phyloP scores from a whole-genome alignment of 2,888 invertebrate genomes.

The Esperia sulphurella region DNA sequence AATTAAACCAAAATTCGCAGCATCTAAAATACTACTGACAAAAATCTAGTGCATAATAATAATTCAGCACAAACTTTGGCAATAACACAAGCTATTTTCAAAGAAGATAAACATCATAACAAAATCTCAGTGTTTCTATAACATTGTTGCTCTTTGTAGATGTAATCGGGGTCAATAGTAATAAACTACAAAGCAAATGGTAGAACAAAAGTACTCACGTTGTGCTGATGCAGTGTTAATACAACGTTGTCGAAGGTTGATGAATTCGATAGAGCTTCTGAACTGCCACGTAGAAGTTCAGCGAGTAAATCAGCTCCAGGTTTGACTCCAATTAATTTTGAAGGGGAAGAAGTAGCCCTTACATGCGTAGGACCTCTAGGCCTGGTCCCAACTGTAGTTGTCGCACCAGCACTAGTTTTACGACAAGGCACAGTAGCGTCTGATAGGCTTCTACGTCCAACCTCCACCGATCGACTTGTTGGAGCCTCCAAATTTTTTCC shows the following conservation, averaged over 20 bases:
- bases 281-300: conserved; percentile 87
- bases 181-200: conserved; percentile 6
- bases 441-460: conserved; percentile 67
- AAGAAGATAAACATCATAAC: conserved; percentile 60
- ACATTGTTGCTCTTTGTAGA: conserved; percentile 49
- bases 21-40: conserved; percentile 30
- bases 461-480: conserved; percentile 76
- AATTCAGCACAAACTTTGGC: conserved; percentile 51
- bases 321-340: conserved; percentile 83
- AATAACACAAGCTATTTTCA: conserved; percentile 61
- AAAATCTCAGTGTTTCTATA: conserved; percentile 40
- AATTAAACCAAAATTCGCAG: conserved; percentile 28
- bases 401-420: conserved; percentile 81
- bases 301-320: conserved; percentile 83
- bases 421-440: conserved; percentile 77
- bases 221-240: conserved; percentile 70
- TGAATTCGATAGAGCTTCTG: conserved; percentile 85
- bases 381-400: conserved; percentile 49
- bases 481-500: conserved; percentile 67
- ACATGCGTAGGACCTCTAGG: conserved; percentile 82
- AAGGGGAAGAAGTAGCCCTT: conserved; percentile 88
- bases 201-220: conserved; percentile 53
- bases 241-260: conserved; percentile 74
- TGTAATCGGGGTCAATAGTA: conserved; percentile 41
- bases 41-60: conserved; percentile 35